Evolutionary conservation across 2,797 vertebrate species (phyloP), one percentile per base, ranked within the genome.

Genomic region (Manis crassicaudata): DNA sequence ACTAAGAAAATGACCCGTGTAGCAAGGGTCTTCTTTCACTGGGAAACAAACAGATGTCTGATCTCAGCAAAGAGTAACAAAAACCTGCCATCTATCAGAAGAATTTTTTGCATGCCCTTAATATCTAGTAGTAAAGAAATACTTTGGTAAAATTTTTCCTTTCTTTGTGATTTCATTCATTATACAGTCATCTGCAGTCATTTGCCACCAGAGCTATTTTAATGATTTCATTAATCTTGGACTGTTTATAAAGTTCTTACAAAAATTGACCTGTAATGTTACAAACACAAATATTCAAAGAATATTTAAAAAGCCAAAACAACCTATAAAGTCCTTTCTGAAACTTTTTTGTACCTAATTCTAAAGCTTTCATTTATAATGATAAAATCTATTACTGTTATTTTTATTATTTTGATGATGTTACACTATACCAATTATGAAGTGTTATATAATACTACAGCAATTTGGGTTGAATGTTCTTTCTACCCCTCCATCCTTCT

Each of bases 11-110:
- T 98, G 98, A 98, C 98, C 98, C 98, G 92, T 99, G 98, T 98
- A 98, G 97, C 98, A 95, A 96, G 97, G 98, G 97, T 98, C 98
- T 98, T 92, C 98, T 98, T 98, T 99, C 97, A 96, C 92, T 97
- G 96, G 97, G 98, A 98, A 99, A 97, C 96, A 98, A 98, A 98
- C 98, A 98, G 98, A 98, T 98, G 98, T 98, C 98, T 98, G 98
- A 97, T 97, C 97, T 97, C 89, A 97, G 97, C 93, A 97, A 96
- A 92, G 40, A 23, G 63, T 98, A 97, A 97, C 97, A 98, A 97
- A 97, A 98, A 97, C 84, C 76, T 98, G 97, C 97, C 97, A 97
- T 98, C 90, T 97, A 86, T 92, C 88, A 96, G 60, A 87, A 95
- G 67, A 97, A 97, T 96, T 97, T 95, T 98, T 60, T 97, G 96